A percentile compares a stretch with the other conserved stretches of the same genome.
Conservation (phyloP, 2,797 vertebrate genomes). For the Enoplosus armatus region DNA sequence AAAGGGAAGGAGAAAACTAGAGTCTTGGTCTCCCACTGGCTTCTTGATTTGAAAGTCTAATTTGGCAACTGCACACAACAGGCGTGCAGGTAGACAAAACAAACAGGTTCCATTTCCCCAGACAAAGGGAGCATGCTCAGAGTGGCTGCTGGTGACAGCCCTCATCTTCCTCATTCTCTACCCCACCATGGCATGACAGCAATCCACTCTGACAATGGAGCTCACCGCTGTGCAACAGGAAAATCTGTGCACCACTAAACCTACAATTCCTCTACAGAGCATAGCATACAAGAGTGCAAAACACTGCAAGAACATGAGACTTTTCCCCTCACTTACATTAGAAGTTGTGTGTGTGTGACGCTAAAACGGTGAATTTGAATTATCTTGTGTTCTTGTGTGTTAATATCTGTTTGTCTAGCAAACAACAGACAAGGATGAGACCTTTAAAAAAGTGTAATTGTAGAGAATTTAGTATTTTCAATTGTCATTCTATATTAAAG, state of each 20-base stretch:
- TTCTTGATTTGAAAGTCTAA: constrained; percentile 90
- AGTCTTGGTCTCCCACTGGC: constrained; percentile 85
- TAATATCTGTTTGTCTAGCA: constrained; percentile 21
- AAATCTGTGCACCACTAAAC: constrained; percentile 65
- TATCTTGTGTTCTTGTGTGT: constrained; percentile 34
- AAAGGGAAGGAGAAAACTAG: constrained; percentile 85
- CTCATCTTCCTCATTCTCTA: constrained; percentile 71
- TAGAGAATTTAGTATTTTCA: background rate
- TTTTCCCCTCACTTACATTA: constrained; percentile 33
- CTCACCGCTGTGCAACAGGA: constrained; percentile 71
- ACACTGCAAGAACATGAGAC: constrained; percentile 36
- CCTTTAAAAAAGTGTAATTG: constrained; percentile 30
- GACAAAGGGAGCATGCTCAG: constrained; percentile 81
- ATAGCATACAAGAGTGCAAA: constrained; percentile 50
- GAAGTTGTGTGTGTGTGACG: background rate
- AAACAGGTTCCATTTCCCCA: constrained; percentile 82
- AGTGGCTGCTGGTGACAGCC: constrained; percentile 76
- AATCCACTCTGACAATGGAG: constrained; percentile 71
- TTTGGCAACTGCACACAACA: constrained; percentile 86
- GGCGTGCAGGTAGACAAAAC: constrained; percentile 86
- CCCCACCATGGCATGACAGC: constrained; percentile 72
- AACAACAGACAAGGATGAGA: constrained; percentile 1
- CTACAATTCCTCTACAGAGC: constrained; percentile 51
- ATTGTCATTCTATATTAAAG: constrained; percentile 12
- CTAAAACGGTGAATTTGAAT: constrained; percentile 23